Percentiles rank a stretch among this genome's conserved stretches.
These are phyloP conservation scores for Telmatherina bonti DNA, from an alignment of 2,797 vertebrate genomes.

Conservation along the genomic window DNA sequence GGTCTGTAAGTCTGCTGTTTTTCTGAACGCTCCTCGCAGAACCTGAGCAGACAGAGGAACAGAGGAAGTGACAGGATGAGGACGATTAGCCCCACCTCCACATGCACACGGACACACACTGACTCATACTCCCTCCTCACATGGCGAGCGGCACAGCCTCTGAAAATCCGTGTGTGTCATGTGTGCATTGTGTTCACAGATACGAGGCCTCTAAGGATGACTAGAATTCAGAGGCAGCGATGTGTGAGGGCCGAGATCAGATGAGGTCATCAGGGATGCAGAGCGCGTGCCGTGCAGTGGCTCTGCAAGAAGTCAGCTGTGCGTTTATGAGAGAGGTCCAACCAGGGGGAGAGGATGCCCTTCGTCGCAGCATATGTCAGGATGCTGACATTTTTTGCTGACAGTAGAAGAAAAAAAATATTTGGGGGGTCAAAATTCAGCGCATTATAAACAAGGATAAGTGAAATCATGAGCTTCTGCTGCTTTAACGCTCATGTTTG, in stretches of 20 bases:
- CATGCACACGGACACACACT: constrained; percentile 53
- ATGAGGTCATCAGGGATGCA: constrained; percentile 60
- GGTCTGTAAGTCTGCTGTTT: constrained; percentile 51
- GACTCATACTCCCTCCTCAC: constrained; percentile 60
- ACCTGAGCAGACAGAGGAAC: constrained; percentile 68
- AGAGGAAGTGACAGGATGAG: constrained; percentile 79
- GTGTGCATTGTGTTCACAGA: constrained; percentile 49
- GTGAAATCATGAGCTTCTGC: constrained; percentile 18
- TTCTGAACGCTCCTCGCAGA: constrained; percentile 29
- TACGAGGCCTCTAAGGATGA: constrained; percentile 60
- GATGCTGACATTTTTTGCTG: constrained; percentile 30
- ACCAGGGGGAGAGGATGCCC: constrained; percentile 13
- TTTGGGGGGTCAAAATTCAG: neutral
- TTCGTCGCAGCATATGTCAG: constrained; percentile 26
- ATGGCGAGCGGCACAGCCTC: constrained; percentile 46
- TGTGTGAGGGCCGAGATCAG: constrained; percentile 65
- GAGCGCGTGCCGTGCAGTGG: constrained; percentile 20
- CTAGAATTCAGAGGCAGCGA: constrained; percentile 57
- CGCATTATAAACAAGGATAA: neutral
- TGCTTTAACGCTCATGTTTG: constrained; percentile 13
- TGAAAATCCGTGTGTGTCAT: constrained; percentile 37
- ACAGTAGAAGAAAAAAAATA: neutral
- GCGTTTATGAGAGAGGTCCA: constrained; percentile 22
- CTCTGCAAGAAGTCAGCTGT: constrained; percentile 33
- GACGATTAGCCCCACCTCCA: constrained; percentile 61